Conservation (phyloP, 2,797 vertebrate species). For the Enteromius argenteus region DNA sequence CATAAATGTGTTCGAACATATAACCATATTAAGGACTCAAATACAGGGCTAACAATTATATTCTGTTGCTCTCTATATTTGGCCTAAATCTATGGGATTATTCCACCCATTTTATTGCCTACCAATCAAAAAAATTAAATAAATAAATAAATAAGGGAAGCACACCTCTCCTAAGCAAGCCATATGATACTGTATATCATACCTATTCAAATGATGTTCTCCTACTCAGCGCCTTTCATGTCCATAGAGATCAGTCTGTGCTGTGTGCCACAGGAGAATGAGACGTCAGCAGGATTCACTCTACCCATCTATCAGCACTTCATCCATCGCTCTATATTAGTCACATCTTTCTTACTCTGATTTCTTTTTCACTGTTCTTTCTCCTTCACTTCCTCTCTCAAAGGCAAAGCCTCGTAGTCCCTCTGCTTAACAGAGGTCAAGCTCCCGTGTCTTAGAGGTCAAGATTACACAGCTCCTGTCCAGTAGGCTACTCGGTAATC, state of each 20-base stretch:
- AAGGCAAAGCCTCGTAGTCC: conserved; percentile 31
- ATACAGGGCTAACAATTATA: not conserved
- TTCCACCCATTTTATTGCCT: not conserved
- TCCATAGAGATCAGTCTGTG: conserved; percentile 36
- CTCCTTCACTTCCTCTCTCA: conserved; percentile 15
- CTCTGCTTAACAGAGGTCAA: conserved; percentile 26
- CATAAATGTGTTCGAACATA: not conserved
- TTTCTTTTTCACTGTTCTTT: conserved; percentile 21
- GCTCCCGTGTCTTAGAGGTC: not conserved
- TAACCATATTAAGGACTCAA: not conserved
- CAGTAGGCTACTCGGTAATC: not conserved
- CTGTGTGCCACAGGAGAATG: not conserved
- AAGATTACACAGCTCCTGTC: conserved; percentile 5
- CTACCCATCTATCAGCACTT: conserved; percentile 36
- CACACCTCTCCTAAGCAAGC: not conserved
- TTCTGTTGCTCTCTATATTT: not conserved
- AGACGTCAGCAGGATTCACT: conserved; percentile 32
- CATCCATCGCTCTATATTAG: conserved; percentile 19
- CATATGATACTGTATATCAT: not conserved
- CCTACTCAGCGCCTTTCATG: conserved; percentile 10
- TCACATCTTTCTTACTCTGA: conserved; percentile 23
- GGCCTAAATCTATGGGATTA: not conserved
- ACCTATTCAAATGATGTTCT: not conserved
- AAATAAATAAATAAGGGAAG: not conserved
- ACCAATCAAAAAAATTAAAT: too few relatives aligned